A percentile compares a stretch with the other conserved stretches of the same genome.
Conservation (phyloP, 64 coral and sea anemone species). For the Cladopsammia gracilis region DNA sequence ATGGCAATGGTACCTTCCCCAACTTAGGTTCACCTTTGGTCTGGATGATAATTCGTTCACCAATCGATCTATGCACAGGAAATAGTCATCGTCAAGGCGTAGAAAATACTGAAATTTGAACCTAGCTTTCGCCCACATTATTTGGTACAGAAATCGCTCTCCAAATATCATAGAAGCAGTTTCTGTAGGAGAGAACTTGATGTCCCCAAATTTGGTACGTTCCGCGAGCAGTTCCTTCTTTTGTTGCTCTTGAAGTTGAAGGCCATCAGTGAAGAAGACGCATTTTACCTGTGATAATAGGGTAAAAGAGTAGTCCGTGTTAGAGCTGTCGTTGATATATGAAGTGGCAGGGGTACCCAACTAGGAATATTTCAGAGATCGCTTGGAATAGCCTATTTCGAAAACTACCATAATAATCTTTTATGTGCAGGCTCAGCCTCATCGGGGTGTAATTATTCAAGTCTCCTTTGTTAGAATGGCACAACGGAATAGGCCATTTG, state of each 20-base stretch:
- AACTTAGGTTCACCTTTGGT: slow-evolving; percentile 2
- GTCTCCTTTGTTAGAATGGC: too few relatives aligned
- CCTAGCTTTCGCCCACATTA: slow-evolving; percentile 61
- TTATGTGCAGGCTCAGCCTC: too few relatives aligned
- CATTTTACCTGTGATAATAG: not conserved
- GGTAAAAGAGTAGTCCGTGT: too few relatives aligned
- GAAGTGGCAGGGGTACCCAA: too few relatives aligned
- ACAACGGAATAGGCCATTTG: too few relatives aligned
- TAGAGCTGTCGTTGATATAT: too few relatives aligned
- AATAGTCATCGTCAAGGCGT: slow-evolving; percentile 72
- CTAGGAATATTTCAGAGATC: too few relatives aligned
- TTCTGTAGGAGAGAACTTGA: not conserved
- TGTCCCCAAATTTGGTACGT: not conserved
- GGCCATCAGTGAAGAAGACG: not conserved
- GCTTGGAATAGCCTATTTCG: too few relatives aligned
- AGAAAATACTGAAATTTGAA: slow-evolving; percentile 39
- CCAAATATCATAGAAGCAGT: not conserved
- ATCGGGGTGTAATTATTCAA: too few relatives aligned
- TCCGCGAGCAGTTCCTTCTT: not conserved
- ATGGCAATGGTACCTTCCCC: slow-evolving; percentile 60
- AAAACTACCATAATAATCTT: too few relatives aligned
- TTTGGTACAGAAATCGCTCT: slow-evolving; percentile 37
- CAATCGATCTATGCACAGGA: slow-evolving; percentile 48
- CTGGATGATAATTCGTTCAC: slow-evolving; percentile 18
- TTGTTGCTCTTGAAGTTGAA: not conserved